Evolutionary conservation across 2,888 invertebrate genomes (phyloP).

Genomic region (Hipparchia semele): DNA sequence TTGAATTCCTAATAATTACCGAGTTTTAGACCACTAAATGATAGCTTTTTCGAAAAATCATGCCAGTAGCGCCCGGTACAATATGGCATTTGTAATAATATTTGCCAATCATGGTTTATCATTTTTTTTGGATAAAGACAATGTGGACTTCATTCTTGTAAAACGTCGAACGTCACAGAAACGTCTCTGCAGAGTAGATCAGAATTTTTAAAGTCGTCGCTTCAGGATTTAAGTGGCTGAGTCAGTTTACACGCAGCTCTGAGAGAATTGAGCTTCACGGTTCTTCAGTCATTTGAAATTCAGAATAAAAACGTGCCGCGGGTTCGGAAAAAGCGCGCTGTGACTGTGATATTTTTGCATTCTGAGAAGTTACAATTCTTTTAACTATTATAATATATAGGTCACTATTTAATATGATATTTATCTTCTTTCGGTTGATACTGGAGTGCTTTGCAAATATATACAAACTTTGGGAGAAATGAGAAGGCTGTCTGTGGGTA

Average conservation of each 20-base stretch:
- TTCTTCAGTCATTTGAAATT: constrained; percentile 19
- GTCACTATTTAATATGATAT: background rate
- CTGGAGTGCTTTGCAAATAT: background rate
- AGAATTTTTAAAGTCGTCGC: background rate
- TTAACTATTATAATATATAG: background rate
- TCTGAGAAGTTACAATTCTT: constrained; percentile 3
- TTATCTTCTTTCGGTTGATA: background rate
- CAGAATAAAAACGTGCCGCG: constrained; percentile 19
- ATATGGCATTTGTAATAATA: no score
- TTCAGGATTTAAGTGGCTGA: constrained; percentile 10
- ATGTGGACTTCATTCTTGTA: background rate
- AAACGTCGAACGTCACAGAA: background rate
- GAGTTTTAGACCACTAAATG: no score
- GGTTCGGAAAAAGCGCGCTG: constrained; percentile 17
- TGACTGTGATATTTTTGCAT: constrained; percentile 19
- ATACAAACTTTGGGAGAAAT: background rate
- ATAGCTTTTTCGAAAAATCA: no score
- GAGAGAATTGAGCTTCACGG: constrained; percentile 9
- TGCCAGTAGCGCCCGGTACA: no score
- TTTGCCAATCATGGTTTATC: no score
- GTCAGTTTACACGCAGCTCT: constrained; percentile 18
- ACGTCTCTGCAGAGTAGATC: background rate
- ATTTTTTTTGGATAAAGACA: no score
- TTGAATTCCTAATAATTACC: no score
- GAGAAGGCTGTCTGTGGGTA: constrained; percentile 6